Percentiles rank a stretch among this genome's conserved stretches.
Evolutionary conservation across 1,140 invertebrate species (phyloP).

Genomic region (Drosophila teissieri): DNA sequence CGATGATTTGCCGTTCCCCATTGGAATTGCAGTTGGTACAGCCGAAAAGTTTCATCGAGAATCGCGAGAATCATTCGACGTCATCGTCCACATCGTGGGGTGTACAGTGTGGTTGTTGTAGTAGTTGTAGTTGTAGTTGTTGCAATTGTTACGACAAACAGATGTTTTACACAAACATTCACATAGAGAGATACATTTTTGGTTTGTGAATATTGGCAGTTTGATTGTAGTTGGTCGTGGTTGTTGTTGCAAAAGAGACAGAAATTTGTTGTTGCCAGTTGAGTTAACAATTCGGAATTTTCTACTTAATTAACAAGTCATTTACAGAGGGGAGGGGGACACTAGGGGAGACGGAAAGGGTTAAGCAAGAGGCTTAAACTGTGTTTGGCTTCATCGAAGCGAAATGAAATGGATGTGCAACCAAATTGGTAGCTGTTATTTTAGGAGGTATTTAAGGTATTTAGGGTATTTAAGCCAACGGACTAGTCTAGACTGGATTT

Average conservation of each 20-base stretch:
- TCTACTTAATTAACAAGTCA: constrained; percentile 48
- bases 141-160: constrained; percentile 69
- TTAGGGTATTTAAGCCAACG: background rate
- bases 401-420: constrained; percentile 3
- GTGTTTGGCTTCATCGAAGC: constrained; percentile 14
- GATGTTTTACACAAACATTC: constrained; percentile 56
- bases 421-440: constrained; percentile 1
- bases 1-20: constrained; percentile 70
- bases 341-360: constrained; percentile 8
- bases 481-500: constrained; percentile 14
- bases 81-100: constrained; percentile 74
- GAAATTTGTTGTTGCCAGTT: constrained; percentile 74
- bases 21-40: constrained; percentile 60
- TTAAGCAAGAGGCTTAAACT: constrained; percentile 52
- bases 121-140: constrained; percentile 51
- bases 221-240: constrained; percentile 33
- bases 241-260: constrained; percentile 65
- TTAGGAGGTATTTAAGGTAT: background rate
- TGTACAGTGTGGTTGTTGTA: constrained; percentile 52
- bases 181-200: constrained; percentile 43
- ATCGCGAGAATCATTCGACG: constrained; percentile 75
- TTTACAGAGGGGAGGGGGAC: constrained; percentile 24
- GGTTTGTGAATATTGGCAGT: constrained; percentile 28
- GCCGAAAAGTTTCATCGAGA: constrained; percentile 57
- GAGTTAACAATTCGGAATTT: constrained; percentile 58